These are phyloP conservation scores for Lapara coniferarum DNA, from an alignment of 2,888 invertebrate species.

Conservation along the genomic window DNA sequence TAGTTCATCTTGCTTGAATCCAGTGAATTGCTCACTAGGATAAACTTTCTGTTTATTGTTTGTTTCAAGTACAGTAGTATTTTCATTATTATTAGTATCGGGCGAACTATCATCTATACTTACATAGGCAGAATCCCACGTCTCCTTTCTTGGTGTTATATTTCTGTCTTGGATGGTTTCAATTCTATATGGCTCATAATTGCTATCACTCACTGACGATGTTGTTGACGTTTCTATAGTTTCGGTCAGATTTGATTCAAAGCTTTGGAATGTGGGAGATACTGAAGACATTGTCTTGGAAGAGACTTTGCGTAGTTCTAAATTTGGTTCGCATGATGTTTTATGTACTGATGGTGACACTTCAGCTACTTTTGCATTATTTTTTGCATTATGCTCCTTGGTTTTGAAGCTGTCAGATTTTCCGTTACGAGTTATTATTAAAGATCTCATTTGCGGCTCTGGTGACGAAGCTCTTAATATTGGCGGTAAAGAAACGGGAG, in stretches of 20 bases:
- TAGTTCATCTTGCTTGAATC: conserved; percentile 51
- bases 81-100: conserved; percentile 71
- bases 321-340: neutral
- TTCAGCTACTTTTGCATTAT: conserved; percentile 27
- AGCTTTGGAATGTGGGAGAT: conserved; percentile 60
- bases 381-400: conserved; percentile 33
- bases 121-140: conserved; percentile 82
- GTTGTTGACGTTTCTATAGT: conserved; percentile 52
- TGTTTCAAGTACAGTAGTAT: conserved; percentile 50
- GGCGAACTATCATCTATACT: conserved; percentile 80
- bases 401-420: conserved; percentile 32
- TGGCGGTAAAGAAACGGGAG: conserved; percentile 77
- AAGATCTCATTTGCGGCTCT: conserved; percentile 60
- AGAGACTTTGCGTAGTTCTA: neutral
- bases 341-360: conserved; percentile 38
- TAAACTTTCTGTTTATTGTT: conserved; percentile 56
- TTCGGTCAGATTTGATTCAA: conserved; percentile 59
- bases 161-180: conserved; percentile 47
- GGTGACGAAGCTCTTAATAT: conserved; percentile 63
- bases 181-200: conserved; percentile 47
- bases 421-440: conserved; percentile 47
- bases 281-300: conserved; percentile 34
- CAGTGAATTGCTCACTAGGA: conserved; percentile 47
- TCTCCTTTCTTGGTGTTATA: conserved; percentile 68
- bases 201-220: conserved; percentile 49